These are phyloP conservation scores for Tricholaema leucomelas DNA, from an alignment of 2,113 vertebrate species.

Conservation along the genomic window DNA sequence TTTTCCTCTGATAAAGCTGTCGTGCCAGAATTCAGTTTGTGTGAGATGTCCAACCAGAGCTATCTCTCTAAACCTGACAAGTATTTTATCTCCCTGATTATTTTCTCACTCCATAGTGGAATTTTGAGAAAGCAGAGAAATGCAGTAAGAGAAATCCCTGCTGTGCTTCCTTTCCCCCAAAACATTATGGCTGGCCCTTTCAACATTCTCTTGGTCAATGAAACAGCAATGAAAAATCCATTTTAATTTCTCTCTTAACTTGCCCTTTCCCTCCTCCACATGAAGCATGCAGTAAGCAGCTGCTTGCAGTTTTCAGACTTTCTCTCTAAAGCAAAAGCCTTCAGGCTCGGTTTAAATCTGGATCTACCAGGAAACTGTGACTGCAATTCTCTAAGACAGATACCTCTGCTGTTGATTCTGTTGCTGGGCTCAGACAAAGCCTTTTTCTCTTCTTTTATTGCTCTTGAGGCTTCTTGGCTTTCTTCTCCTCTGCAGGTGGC, in stretches of 20 bases:
- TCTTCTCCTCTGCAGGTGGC: neutral
- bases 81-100: neutral
- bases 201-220: neutral
- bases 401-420: neutral
- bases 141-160: neutral
- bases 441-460: neutral
- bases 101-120: neutral
- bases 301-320: neutral
- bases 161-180: neutral
- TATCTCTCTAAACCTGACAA: neutral
- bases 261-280: neutral
- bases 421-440: neutral
- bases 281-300: neutral
- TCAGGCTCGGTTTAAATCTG: neutral
- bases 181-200: neutral
- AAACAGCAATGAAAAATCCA: neutral
- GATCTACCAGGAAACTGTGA: neutral
- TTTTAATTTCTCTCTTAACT: neutral
- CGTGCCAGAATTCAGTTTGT: neutral
- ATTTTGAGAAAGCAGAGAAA: neutral
- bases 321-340: neutral
- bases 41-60: neutral
- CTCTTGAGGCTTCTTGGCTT: neutral
- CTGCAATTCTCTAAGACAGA: neutral
- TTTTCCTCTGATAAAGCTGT: neutral